Evolutionary conservation across 2,888 invertebrate genomes (phyloP), one percentile per base, ranked within the genome.

Genomic region (Pemphredon lugubris): DNA sequence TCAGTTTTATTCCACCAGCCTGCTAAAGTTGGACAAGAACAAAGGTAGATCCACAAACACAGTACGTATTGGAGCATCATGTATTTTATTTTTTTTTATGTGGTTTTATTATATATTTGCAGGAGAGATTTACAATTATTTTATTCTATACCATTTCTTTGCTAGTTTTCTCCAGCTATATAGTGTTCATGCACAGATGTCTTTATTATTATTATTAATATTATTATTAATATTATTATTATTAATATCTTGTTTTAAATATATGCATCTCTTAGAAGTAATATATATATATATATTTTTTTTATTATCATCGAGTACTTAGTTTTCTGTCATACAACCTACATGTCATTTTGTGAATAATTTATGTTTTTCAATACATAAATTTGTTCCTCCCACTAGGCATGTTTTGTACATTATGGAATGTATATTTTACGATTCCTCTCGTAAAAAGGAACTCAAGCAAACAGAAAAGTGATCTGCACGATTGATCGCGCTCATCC

Each of bases 271-370:
- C 65, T 83, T 83, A 83, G 71, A 75, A 47, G 53, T 77, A 82
- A 75, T 74, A 78, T 78, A 78, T 79, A n/a, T n/a, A n/a, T n/a
- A n/a, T n/a, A n/a, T n/a, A n/a, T n/a, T n/a, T 77, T 77, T 73
- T 75, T 75, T 78, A 78, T 78, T 75, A 81, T 68, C 73, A 70
- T 83, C 71, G 83, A 82, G 70, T 81, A 73, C 81, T 83, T 82
- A 80, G 74, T 59, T 71, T 75, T 73, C 50, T 61, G 78, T 73
- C 72, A 71, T 83, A 79, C 81, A 83, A 79, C 75, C 79, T 83
- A 83, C 77, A 69, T 83, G 79, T 83, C 73, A 81, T 81, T 78
- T 77, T 73, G 63, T 83, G 68, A 77, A 79, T 83, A 77, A 80
- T 80, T 83, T 77, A 75, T 79, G 70, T 65, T 81, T 69, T 72